Base-by-base conservation (phyloP, 2,113 vertebrate genomes). In the Microcebus tavaratra region DNA sequence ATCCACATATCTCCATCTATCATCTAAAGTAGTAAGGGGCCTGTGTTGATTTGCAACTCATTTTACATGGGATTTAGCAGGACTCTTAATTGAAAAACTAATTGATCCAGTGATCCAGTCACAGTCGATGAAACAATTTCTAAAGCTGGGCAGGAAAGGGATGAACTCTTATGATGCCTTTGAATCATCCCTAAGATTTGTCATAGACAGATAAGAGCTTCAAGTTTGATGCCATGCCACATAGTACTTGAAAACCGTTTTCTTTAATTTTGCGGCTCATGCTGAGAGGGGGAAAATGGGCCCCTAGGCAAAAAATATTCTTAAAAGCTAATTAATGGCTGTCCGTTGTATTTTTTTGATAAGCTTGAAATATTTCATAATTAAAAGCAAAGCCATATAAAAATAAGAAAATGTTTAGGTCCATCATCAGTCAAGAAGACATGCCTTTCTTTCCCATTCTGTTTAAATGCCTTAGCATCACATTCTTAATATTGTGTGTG, bases 61-160 rank as follows among this genome's bases (percentile, higher is more conserved):
- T 86, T 96, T 95, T 87, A 78, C 88, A 90, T 76, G 57, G 73
- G 48, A 95, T 63, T 93, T 93, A 90, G 72, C 42, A 86, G 31
- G 88, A 88, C 21, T 90, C 45, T 84, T 92, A 82, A 94, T 65
- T 92, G 95, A 85, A 97, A 97, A 97, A 83, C 36, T 78, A 93
- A 97, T 88, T 88, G 80, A 96, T 72, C 76, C 39, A 94, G 45
- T 82, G 88, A 95, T 81, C 59, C 15, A 81, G 59, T 97, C 88
- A 91, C 63, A 94, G 61, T 88, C 31, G 94, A 73, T 90, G 78
- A 96, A 95, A 95, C 18, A 80, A 65, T 90, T 96, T 95, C 96
- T 92, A 90, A 93, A 97, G 65, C 50, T 79, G 55, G 53, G 55
- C 27, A 87, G 85, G 57, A 94, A 96, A 92, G 5, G 50, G 36